Evolutionary conservation across 2,888 invertebrate genomes (phyloP), one percentile per base, ranked within the genome.

Genomic region (Notodonta ziczac): DNA sequence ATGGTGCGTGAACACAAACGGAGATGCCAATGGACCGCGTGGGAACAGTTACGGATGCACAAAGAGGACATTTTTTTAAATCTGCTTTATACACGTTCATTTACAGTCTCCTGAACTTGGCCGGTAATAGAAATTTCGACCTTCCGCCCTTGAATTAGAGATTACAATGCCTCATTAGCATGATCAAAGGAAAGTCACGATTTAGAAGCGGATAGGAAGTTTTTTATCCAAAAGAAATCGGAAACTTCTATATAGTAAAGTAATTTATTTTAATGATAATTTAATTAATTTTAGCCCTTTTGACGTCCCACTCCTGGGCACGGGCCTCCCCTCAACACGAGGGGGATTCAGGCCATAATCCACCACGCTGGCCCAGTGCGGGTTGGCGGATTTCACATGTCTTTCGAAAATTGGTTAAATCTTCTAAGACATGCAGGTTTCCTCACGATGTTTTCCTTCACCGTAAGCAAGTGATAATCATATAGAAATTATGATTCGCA

Each of bases 1-100:
- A 90, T 89, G 89, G 78, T 72, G 85, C 90, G 85, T 86, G 83
- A 85, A 86, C 79, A 77, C 78, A 77, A 73, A 78, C 78, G 71
- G 79, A 71, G 76, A 69, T 65, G 77, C 69, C 87, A 84, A 84
- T 84, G 84, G 78, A 68, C 77, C 83, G 88, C 88, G 89, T 90
- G 89, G 88, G 90, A 92, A 83, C 74, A 65, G 67, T 66, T 67
- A 71, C 67, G 61, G 48, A 70, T 66, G 63, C 59, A 70, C 69
- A 74, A 73, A 71, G 66, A 70, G 66, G 62, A 66, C 53, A 32
- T 68, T 68, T 73, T n/a, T 77, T 74, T 72, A 69, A 60, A 65
- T 75, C 67, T 60, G 65, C 57, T 65, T 65, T 65, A 69, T 67
- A 56, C 63, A 63, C 60, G 56, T 65, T 39, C 8, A 50, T 46